Evolutionary conservation across 1,140 invertebrate genomes (phyloP).

Genomic region (Probaryconus sp.): DNA sequence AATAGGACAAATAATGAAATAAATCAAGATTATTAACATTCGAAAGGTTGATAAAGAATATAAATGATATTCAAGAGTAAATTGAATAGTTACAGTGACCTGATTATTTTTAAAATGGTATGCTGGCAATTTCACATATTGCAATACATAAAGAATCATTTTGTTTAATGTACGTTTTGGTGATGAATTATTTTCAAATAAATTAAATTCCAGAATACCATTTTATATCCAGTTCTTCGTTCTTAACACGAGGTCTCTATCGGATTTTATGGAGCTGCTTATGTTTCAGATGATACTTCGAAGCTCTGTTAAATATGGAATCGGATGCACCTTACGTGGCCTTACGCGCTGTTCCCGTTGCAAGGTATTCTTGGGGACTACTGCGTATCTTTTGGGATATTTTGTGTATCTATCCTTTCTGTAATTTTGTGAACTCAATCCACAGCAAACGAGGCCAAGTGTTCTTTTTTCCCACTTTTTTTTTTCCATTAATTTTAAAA

Average conservation of each 20-base stretch:
- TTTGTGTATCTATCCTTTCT: slow-evolving; percentile 42
- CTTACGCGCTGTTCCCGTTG: slow-evolving; percentile 76
- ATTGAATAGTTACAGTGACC: slow-evolving; percentile 2
- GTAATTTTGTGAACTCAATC: slow-evolving; percentile 17
- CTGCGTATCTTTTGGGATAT: slow-evolving; percentile 73
- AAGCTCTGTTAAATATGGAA: slow-evolving; percentile 73
- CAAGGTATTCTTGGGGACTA: slow-evolving; percentile 78
- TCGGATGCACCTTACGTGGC: slow-evolving; percentile 72
- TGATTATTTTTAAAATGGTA: slow-evolving; percentile 28
- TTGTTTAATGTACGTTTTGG: no score
- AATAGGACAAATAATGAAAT: slow-evolving; percentile 47
- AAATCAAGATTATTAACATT: slow-evolving; percentile 57
- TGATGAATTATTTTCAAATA: neutral
- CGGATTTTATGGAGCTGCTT: slow-evolving; percentile 78
- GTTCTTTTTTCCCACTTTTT: no score
- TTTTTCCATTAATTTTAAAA: no score
- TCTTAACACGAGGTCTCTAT: slow-evolving; percentile 30
- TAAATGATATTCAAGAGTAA: no score
- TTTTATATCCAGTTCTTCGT: slow-evolving; percentile 30
- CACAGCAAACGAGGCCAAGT: slow-evolving; percentile 33
- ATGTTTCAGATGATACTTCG: slow-evolving; percentile 78
- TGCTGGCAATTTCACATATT: slow-evolving; percentile 14
- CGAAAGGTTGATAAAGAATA: slow-evolving; percentile 2
- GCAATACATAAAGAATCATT: neutral
- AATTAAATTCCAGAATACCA: slow-evolving; percentile 28